These are phyloP conservation scores for Rhinopomastus cyanomelas DNA, from an alignment of 2,113 vertebrate species.

Conservation along the genomic window DNA sequence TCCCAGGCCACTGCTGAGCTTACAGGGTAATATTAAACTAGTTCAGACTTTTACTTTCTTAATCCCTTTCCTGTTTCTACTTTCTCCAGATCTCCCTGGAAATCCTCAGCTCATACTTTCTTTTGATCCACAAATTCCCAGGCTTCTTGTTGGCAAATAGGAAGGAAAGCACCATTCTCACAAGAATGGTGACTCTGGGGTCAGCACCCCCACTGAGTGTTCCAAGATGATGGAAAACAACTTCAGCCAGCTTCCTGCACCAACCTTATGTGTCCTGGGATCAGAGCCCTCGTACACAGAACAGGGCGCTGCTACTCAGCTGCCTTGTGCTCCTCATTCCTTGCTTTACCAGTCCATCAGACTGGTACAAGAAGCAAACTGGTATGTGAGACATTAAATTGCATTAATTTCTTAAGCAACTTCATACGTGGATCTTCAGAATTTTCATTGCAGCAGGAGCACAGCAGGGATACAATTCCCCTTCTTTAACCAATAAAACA, in stretches of 20 bases:
- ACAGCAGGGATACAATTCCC: neutral
- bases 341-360: neutral
- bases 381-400: neutral
- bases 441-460: constrained; percentile 10
- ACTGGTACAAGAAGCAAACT: neutral
- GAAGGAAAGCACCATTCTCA: neutral
- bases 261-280: neutral
- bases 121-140: neutral
- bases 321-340: neutral
- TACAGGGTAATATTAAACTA: neutral
- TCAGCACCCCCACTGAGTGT: neutral
- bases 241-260: neutral
- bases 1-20: neutral
- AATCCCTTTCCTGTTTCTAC: neutral
- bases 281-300: neutral
- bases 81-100: neutral
- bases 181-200: neutral
- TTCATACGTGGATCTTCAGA: neutral
- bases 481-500: neutral
- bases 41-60: neutral
- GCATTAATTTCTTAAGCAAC: neutral
- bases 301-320: neutral
- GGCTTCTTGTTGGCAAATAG: neutral
- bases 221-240: neutral
- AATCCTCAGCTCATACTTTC: neutral